Evolutionary conservation across 2,113 vertebrate species (phyloP).

Genomic region (Osmerus mordax): DNA sequence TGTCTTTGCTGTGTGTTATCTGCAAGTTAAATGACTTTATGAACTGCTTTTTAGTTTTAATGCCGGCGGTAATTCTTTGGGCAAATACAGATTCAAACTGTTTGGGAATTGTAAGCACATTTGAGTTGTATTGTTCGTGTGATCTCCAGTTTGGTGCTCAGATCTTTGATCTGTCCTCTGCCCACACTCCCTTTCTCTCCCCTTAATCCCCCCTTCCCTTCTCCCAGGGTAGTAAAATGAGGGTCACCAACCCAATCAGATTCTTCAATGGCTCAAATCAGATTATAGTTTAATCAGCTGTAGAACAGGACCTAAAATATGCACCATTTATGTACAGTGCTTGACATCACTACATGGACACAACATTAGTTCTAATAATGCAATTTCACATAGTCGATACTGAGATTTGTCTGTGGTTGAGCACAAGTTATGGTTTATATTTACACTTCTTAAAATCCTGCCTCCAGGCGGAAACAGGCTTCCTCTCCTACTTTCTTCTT

Average conservation of each 20-base stretch:
- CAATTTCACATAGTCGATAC: no score
- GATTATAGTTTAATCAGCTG: conserved; percentile 52
- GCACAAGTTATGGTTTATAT: background rate
- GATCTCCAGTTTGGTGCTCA: conserved; percentile 17
- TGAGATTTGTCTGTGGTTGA: no score
- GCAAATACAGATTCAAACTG: conserved; percentile 24
- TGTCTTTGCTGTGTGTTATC: conserved; percentile 53
- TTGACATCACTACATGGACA: no score
- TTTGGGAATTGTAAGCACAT: conserved; percentile 25
- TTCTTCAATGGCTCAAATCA: conserved; percentile 54
- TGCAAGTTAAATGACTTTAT: conserved; percentile 55
- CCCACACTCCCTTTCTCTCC: conserved; percentile 26
- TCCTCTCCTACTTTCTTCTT: conserved; percentile 15
- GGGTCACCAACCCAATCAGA: conserved; percentile 55
- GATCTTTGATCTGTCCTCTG: background rate
- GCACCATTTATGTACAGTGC: no score
- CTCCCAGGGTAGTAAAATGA: conserved; percentile 24
- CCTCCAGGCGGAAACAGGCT: background rate
- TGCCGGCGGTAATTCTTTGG: conserved; percentile 27
- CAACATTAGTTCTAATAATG: no score
- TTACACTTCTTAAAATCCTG: conserved; percentile 7
- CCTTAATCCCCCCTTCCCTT: conserved; percentile 11
- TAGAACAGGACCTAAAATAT: conserved; percentile 33
- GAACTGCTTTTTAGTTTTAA: conserved; percentile 44
- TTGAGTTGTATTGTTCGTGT: conserved; percentile 40